Conservation (phyloP, 2,113 vertebrate genomes). For the Pteropus alecto region DNA sequence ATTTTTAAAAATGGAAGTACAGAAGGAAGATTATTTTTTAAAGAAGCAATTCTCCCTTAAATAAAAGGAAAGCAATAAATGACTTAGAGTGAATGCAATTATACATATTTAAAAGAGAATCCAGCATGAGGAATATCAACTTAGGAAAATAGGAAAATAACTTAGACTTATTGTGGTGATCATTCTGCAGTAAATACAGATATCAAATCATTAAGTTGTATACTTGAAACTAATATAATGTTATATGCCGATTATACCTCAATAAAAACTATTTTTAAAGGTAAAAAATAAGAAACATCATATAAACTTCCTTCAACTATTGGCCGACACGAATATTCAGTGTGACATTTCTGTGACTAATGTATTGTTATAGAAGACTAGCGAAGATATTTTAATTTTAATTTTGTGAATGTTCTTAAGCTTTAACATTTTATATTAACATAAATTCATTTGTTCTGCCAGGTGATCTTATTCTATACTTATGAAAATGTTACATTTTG, state of each 20-base stretch:
- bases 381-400: neutral
- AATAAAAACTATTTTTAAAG: neutral
- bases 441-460: conserved; percentile 42
- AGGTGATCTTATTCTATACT: neutral
- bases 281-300: neutral
- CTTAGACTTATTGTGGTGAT: neutral
- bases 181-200: neutral
- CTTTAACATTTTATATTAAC: conserved; percentile 40
- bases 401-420: neutral
- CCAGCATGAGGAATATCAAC: neutral
- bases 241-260: neutral
- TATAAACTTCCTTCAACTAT: neutral
- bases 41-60: neutral
- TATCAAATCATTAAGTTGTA: neutral
- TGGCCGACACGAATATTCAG: neutral
- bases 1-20: neutral
- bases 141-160: neutral
- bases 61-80: conserved; percentile 12
- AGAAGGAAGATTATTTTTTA: neutral
- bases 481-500: conserved; percentile 47
- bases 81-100: neutral
- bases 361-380: neutral
- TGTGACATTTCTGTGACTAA: neutral
- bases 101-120: neutral
- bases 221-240: neutral